Percentiles rank a stretch among this genome's conserved stretches.
phyloP scores from a whole-genome alignment of 1,140 invertebrate species.

The Pomacea maculata region DNA sequence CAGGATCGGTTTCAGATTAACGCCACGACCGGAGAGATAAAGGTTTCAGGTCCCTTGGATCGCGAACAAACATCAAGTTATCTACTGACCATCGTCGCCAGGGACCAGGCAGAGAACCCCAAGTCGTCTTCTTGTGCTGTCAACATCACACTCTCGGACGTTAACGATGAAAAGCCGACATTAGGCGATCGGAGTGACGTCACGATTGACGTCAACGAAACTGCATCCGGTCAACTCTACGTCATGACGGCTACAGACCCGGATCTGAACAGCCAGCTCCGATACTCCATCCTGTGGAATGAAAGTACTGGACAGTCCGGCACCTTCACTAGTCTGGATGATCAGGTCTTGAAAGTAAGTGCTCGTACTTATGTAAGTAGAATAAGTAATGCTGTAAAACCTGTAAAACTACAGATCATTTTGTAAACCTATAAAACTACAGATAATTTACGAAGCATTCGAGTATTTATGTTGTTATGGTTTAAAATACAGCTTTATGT shows the following conservation, averaged over 20 bases:
- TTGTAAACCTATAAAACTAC: neutral
- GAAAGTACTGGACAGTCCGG: slow-evolving; percentile 1
- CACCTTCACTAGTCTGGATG: neutral
- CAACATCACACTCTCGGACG: neutral
- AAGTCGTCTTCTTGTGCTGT: neutral
- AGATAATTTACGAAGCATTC: too few relatives aligned
- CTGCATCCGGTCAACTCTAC: neutral
- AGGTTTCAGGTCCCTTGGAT: slow-evolving; percentile 15
- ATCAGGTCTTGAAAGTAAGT: too few relatives aligned
- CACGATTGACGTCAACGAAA: neutral
- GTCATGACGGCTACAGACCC: slow-evolving; percentile 17
- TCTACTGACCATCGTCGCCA: slow-evolving; percentile 8
- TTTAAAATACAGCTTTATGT: neutral
- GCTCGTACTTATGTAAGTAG: neutral
- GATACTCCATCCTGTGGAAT: neutral
- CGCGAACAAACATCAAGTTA: slow-evolving; percentile 7
- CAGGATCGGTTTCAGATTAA: slow-evolving; percentile 24
- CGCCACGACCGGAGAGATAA: slow-evolving; percentile 11
- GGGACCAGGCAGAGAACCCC: slow-evolving; percentile 12
- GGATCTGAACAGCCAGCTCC: neutral
- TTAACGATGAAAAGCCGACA: slow-evolving; percentile 10
- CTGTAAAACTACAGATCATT: neutral
- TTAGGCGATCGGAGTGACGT: slow-evolving; percentile 1
- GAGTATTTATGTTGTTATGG: neutral
- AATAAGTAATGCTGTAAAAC: neutral